These are phyloP conservation scores for Lota lota DNA, from an alignment of 2,113 vertebrate species.

Conservation along the genomic window DNA sequence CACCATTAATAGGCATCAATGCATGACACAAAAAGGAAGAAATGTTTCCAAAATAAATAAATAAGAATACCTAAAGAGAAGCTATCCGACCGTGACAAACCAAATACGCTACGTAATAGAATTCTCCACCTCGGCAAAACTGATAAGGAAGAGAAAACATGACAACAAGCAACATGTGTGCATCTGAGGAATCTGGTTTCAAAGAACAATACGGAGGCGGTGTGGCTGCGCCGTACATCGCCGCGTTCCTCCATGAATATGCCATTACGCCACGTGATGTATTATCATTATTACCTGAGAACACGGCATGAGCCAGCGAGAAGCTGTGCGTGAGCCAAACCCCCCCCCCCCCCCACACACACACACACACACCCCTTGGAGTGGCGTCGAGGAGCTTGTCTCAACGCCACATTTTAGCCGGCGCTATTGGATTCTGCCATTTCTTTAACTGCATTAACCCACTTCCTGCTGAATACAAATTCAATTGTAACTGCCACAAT, in stretches of 20 bases:
- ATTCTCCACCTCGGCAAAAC: constrained; percentile 63
- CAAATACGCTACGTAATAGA: constrained; percentile 66
- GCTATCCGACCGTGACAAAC: constrained; percentile 68
- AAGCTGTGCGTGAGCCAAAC: constrained; percentile 65
- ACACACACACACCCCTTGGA: too few species aligned
- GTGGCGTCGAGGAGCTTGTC: constrained; percentile 76
- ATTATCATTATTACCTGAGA: constrained; percentile 74
- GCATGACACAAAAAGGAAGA: constrained; percentile 46
- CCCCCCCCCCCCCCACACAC: too few species aligned
- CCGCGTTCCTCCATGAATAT: constrained; percentile 66
- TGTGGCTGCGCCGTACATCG: constrained; percentile 45
- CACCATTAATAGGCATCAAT: constrained; percentile 9
- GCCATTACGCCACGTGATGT: constrained; percentile 68
- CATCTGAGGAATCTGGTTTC: constrained; percentile 64
- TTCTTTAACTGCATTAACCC: constrained; percentile 79
- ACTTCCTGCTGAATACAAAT: constrained; percentile 81
- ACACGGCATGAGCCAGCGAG: constrained; percentile 63
- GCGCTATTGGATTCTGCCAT: constrained; percentile 77
- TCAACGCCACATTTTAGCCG: constrained; percentile 68
- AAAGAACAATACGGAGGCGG: constrained; percentile 60
- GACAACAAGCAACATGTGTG: constrained; percentile 59
- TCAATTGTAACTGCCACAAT: constrained; percentile 77
- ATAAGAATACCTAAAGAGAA: constrained; percentile 53
- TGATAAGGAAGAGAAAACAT: constrained; percentile 66
- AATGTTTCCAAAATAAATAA: constrained; percentile 32